Conservation (phyloP, 2,113 vertebrate species). For the Ivindomyrus marchei region DNA sequence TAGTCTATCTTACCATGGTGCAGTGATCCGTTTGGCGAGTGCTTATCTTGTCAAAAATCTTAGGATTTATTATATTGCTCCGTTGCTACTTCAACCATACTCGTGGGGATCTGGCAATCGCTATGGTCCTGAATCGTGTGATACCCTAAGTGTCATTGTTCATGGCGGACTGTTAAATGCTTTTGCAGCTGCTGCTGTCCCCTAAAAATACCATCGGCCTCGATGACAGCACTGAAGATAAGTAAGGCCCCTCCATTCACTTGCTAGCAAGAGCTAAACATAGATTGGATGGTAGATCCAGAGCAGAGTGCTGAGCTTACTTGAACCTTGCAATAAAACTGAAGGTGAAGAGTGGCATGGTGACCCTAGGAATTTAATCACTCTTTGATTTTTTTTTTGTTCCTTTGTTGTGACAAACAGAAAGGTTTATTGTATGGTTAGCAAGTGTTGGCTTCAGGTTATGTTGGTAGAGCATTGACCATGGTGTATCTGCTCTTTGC, state of each 20-base stretch:
- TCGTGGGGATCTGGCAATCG: slow-evolving; percentile 42
- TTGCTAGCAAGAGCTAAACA: slow-evolving; percentile 66
- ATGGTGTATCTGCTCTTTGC: neutral
- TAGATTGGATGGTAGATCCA: slow-evolving; percentile 51
- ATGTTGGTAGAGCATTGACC: neutral
- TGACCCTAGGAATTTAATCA: slow-evolving; percentile 23
- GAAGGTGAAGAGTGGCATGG: slow-evolving; percentile 34
- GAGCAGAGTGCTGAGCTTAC: slow-evolving; percentile 51
- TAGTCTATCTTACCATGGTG: slow-evolving; percentile 40
- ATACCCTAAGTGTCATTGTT: slow-evolving; percentile 70
- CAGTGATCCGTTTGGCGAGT: neutral
- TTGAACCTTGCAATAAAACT: slow-evolving; percentile 55
- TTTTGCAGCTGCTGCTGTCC: slow-evolving; percentile 73
- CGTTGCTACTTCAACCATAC: slow-evolving; percentile 25
- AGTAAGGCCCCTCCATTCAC: slow-evolving; percentile 66
- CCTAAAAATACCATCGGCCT: slow-evolving; percentile 71
- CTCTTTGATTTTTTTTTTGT: neutral
- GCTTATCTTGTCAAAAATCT: neutral
- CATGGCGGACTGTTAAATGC: slow-evolving; percentile 69
- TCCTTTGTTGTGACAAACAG: slow-evolving; percentile 18
- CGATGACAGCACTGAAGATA: slow-evolving; percentile 71
- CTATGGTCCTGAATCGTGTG: slow-evolving; percentile 50
- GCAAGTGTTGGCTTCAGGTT: neutral
- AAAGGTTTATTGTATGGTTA: neutral
- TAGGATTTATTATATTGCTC: slow-evolving; percentile 20